Conservation (phyloP, 2,888 invertebrate species). For the Xylophagus ater region DNA sequence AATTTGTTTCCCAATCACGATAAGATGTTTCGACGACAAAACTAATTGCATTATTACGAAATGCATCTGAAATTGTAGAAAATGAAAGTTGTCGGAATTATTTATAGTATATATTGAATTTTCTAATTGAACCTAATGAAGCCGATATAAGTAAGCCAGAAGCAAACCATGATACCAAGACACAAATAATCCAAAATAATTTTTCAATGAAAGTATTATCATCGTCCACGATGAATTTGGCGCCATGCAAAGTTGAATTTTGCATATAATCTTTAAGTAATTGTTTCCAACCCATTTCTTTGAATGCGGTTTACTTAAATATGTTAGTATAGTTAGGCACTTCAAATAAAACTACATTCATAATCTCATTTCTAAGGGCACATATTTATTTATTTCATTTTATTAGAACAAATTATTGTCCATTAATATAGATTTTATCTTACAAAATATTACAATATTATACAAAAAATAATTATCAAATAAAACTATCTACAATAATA, state of each 20-base stretch:
- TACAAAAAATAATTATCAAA: too few species aligned
- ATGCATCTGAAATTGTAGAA: constrained; percentile 35
- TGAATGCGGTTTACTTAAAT: too few species aligned
- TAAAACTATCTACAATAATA: too few species aligned
- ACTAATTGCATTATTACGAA: constrained; percentile 57
- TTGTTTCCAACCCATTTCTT: constrained; percentile 24
- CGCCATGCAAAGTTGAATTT: constrained; percentile 59
- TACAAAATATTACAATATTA: too few species aligned
- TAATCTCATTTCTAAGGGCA: too few species aligned
- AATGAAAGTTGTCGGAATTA: background rate
- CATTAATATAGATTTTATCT: too few species aligned
- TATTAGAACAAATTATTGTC: too few species aligned
- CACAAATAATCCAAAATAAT: constrained; percentile 54
- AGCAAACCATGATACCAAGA: constrained; percentile 56
- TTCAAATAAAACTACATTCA: too few species aligned
- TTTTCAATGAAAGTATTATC: constrained; percentile 46
- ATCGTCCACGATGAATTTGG: constrained; percentile 56
- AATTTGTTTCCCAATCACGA: constrained; percentile 58
- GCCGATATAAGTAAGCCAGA: constrained; percentile 52
- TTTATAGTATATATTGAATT: background rate
- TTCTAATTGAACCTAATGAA: constrained; percentile 36
- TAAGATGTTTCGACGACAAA: constrained; percentile 66
- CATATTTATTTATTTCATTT: too few species aligned
- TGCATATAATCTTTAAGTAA: constrained; percentile 49
- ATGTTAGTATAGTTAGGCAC: too few species aligned